Conservation (phyloP, 2,888 invertebrate species). For the Julus scanicus region DNA sequence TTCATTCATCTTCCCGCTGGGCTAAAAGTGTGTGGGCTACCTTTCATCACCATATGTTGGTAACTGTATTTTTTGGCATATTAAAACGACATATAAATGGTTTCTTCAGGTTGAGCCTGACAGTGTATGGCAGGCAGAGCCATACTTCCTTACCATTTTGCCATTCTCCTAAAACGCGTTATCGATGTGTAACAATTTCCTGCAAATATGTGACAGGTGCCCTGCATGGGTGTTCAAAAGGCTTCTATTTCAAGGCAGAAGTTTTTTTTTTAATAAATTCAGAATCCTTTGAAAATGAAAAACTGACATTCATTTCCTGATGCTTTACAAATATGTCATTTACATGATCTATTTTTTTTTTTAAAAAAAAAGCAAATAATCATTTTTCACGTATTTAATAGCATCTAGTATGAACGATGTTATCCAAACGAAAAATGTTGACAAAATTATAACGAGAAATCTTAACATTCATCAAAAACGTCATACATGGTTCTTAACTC, state of each 20-base stretch:
- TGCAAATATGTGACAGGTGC: slow-evolving; percentile 32
- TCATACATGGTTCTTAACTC: background rate
- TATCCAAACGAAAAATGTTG: background rate
- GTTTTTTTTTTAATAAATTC: slow-evolving; percentile 22
- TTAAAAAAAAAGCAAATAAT: background rate
- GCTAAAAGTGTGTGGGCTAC: background rate
- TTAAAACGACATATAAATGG: background rate
- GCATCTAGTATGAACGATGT: background rate
- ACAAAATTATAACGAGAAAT: slow-evolving; percentile 24
- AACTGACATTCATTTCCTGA: slow-evolving; percentile 2
- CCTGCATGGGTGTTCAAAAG: background rate
- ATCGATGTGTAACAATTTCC: background rate
- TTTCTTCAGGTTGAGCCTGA: background rate
- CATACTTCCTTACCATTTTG: background rate
- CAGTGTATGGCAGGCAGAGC: background rate
- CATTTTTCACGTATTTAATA: slow-evolving; percentile 43
- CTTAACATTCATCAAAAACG: slow-evolving; percentile 36
- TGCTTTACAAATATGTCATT: background rate
- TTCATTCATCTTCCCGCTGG: background rate
- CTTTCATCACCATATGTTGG: slow-evolving; percentile 19
- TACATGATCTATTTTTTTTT: background rate
- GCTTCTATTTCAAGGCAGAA: slow-evolving; percentile 12
- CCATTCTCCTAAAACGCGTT: background rate
- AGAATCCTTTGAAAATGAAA: slow-evolving; percentile 37
- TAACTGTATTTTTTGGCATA: background rate